Percentiles rank a stretch among this genome's conserved stretches.
These are phyloP conservation scores for Agrochola lychnidis DNA, from an alignment of 2,888 invertebrate species.

Conservation along the genomic window DNA sequence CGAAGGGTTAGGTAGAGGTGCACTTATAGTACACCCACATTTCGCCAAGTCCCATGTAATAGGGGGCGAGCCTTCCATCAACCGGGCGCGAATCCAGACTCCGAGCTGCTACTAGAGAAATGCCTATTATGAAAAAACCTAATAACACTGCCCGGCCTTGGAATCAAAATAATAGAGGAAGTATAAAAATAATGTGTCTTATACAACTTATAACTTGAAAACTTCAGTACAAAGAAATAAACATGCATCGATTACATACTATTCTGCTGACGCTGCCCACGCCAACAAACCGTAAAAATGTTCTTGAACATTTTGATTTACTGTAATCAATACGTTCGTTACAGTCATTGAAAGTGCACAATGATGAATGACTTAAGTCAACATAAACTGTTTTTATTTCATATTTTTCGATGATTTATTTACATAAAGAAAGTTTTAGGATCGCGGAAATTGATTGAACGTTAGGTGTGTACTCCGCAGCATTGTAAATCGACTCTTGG, in stretches of 20 bases:
- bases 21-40: too few species aligned
- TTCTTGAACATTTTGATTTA: constrained; percentile 1
- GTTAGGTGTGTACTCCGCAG: background rate
- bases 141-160: too few species aligned
- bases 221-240: background rate
- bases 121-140: too few species aligned
- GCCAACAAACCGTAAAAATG: background rate
- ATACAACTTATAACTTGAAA: background rate
- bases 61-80: too few species aligned
- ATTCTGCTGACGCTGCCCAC: constrained; percentile 1
- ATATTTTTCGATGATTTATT: constrained; percentile 58
- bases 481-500: constrained; percentile 22
- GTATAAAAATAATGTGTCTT: background rate
- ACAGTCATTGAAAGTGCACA: constrained; percentile 35
- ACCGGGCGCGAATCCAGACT: too few species aligned
- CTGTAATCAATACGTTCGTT: constrained; percentile 37
- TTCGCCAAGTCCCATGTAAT: too few species aligned
- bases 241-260: background rate
- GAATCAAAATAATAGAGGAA: too few species aligned
- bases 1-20: too few species aligned
- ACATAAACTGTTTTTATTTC: constrained; percentile 38
- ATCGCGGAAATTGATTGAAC: constrained; percentile 43
- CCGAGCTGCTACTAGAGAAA: too few species aligned
- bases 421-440: constrained; percentile 62
- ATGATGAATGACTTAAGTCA: constrained; percentile 44